Evolutionary conservation across 2,113 vertebrate species (phyloP).

Genomic region (Physeter macrocephalus): DNA sequence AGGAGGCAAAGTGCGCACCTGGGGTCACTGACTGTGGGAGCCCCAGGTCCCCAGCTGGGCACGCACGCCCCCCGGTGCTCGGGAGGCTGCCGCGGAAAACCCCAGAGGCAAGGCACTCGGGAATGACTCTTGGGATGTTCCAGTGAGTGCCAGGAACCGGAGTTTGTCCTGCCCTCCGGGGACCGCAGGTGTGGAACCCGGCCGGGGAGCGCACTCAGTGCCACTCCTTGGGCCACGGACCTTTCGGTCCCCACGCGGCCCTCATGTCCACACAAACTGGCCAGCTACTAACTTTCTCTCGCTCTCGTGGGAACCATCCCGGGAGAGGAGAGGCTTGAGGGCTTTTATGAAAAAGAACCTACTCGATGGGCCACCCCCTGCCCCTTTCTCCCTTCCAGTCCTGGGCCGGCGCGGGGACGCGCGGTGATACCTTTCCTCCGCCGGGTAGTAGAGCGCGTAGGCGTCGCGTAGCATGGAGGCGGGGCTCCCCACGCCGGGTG

Average conservation of each 20-base stretch:
- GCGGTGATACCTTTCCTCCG: slow-evolving; percentile 87
- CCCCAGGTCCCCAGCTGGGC: background rate
- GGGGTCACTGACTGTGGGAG: background rate
- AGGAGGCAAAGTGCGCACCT: slow-evolving; percentile 17
- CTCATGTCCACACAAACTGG: background rate
- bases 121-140: background rate
- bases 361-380: background rate
- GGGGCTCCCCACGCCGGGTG: slow-evolving; percentile 84
- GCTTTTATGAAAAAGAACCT: background rate
- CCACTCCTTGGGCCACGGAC: background rate
- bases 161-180: background rate
- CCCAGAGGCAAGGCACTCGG: too few relatives aligned
- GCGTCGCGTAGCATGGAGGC: slow-evolving; percentile 85
- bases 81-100: background rate
- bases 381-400: background rate
- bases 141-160: background rate
- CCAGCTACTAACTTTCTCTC: background rate
- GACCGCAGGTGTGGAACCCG: background rate
- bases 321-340: background rate
- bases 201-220: background rate
- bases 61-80: background rate
- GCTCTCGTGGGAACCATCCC: background rate
- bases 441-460: slow-evolving; percentile 86
- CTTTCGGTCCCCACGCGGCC: background rate
- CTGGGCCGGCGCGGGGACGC: too few relatives aligned